Base-by-base conservation (phyloP, 2,888 invertebrate genomes). In the Bellardia pandia region DNA sequence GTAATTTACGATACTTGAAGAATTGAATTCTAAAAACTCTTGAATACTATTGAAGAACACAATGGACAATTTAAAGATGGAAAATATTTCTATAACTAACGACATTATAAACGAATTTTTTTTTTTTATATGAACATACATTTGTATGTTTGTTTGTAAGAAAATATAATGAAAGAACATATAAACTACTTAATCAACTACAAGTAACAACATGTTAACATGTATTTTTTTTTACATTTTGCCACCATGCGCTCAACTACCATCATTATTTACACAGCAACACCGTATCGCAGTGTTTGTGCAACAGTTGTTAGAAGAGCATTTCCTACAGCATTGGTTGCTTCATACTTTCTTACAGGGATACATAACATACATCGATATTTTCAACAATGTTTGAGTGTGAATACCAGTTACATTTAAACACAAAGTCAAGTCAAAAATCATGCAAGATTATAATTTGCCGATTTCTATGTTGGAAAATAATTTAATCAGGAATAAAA, bases 121-220 rank as follows among this genome's bases (percentile, higher is more conserved):
- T 40, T 9, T 33, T 11, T 5, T 37, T 37, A 37, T 37, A 45
- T 33, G 33, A 13, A 30, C 30, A 8, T 56, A 11, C 23, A 23
- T n/a, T n/a, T 42, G 9, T n/a, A 30, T 9, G 37, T 53, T n/a
- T 56, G 51, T 48, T 51, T 79, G 62, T 30, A 58, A 51, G n/a
- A 37, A 48, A 37, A 14, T 37, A 40, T 14, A 58, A 64, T 16
- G 23, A 14, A 33, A 76, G 58, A 64, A 45, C 42, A 72, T 71
- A 13, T 72, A 37, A 80, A 64, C 64, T 64, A 71, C 58, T 60
- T 74, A 69, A 78, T 74, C 68, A 58, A 62, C 16, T 7, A 30
- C 40, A 30, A n/a, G 40, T 69, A 85, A 76, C 76, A 85, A 71
- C 62, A 75, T 85, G 85, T 85, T 85, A 85, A 85, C 85, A 76